A percentile compares a stretch with the other conserved stretches of the same genome.
phyloP scores from a whole-genome alignment of 1,140 invertebrate species.

The Hypsibius dujardini region DNA sequence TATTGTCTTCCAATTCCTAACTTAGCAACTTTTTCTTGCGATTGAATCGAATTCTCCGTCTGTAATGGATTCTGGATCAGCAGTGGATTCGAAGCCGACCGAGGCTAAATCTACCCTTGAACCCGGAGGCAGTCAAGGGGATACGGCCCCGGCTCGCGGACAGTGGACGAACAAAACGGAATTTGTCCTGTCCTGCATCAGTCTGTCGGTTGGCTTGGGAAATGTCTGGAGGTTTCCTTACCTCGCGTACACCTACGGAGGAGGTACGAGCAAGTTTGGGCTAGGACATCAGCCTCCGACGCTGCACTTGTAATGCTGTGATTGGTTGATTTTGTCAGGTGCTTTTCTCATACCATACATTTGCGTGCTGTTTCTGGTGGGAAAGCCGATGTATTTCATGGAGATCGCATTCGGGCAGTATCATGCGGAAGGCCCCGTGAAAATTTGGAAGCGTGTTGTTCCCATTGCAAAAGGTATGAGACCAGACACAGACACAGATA shows the following conservation, averaged over 20 bases:
- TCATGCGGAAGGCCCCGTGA: slow-evolving; percentile 37
- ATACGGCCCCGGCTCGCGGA: slow-evolving; percentile 19
- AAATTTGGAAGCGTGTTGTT: slow-evolving; percentile 37
- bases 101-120: background rate
- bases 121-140: background rate
- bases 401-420: slow-evolving; percentile 36
- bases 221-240: slow-evolving; percentile 47
- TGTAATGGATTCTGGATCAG: no score
- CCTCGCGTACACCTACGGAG: slow-evolving; percentile 29
- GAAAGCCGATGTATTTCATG: slow-evolving; percentile 33
- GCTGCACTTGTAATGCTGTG: background rate
- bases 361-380: slow-evolving; percentile 30
- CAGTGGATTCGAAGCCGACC: no score
- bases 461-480: background rate
- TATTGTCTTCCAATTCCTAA: no score
- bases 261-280: background rate
- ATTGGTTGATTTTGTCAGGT: slow-evolving; percentile 25
- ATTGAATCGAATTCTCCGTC: no score
- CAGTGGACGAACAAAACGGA: slow-evolving; percentile 28
- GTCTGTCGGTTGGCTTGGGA: slow-evolving; percentile 39
- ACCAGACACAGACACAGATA: no score
- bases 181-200: slow-evolving; percentile 33
- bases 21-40: no score
- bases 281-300: no score
- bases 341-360: slow-evolving; percentile 33